Evolutionary conservation across 1,140 invertebrate genomes (phyloP).

Genomic region (Samia ricini): DNA sequence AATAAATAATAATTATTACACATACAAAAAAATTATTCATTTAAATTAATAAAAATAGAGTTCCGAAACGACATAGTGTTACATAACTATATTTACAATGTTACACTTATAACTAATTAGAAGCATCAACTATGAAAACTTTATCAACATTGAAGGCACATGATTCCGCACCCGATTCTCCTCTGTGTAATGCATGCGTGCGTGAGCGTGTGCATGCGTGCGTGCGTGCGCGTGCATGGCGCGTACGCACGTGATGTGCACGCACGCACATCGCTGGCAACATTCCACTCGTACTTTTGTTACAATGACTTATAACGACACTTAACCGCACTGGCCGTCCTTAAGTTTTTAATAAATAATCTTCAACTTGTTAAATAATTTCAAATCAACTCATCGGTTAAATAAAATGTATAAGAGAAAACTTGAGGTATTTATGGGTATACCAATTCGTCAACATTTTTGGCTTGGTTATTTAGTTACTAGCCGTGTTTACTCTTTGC

Average conservation of each 20-base stretch:
- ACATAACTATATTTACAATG: conserved; percentile 68
- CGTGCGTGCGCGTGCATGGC: conserved; percentile 7
- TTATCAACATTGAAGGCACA: conserved; percentile 77
- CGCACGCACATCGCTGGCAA: conserved; percentile 49
- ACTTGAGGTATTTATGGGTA: too few species aligned
- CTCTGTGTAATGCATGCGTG: conserved; percentile 51
- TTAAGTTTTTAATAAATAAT: background rate
- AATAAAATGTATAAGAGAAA: too few species aligned
- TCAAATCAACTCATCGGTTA: too few species aligned
- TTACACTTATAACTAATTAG: conserved; percentile 65
- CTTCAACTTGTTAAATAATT: too few species aligned
- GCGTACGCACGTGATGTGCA: too few species aligned
- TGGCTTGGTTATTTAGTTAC: too few species aligned
- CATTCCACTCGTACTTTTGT: conserved; percentile 28
- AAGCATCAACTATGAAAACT: conserved; percentile 76
- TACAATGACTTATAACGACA: background rate
- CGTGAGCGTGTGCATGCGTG: conserved; percentile 40
- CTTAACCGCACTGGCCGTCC: background rate
- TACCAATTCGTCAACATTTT: too few species aligned
- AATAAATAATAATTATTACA: conserved; percentile 74
- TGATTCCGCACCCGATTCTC: conserved; percentile 72
- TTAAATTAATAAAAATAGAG: conserved; percentile 73
- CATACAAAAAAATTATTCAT: conserved; percentile 39
- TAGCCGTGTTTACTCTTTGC: too few species aligned
- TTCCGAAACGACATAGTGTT: conserved; percentile 64